Base-by-base conservation (phyloP, 2,113 vertebrate genomes). In the Eleginops maclovinus region DNA sequence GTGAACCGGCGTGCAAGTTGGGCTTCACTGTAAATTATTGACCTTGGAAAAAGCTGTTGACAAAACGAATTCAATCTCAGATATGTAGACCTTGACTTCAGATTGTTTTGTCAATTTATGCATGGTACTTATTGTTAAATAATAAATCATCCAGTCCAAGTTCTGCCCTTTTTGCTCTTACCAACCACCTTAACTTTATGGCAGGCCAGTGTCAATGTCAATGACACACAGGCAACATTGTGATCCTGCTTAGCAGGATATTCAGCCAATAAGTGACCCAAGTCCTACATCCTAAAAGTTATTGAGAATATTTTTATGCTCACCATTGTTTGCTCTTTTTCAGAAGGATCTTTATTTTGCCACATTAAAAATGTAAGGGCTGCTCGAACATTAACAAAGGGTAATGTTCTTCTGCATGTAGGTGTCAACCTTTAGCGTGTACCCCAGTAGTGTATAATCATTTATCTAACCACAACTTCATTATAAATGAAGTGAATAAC, bases 41-140 rank as follows among this genome's bases (percentile, higher is more conserved):
- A 71, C 61, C 28, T 36, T 24, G 4, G 36, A 49, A 41, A 43
- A 16, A 8, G 14, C 46, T 28, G 60, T 67, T 62, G 63, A 81
- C 24, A 61, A 71, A 82, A 68, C 21, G 64, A 7, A 31, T 21
- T 46, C 2, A 56, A 4, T 47, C 12, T 73, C 26, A 0, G 40
- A 49, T 28, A 67, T 28, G 13, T 41, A 4, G 2, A 43, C 24
- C 9, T 46, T 41, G 15, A 59, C 24, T 26, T 63, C 3, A 69
- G 40, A 53, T 9, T 77, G 58, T 84, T 84, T 64, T 70, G 58
- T 46, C 68, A 79, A 82, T 22, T 65, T 17, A 3, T 13, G 28
- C 6, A 4, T 9, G 10, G 2, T 72, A 8, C 78, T 71, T 77
- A 44, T 72, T 54, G 49, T 75, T 56, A 24, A 71, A 50, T 49